These are phyloP conservation scores for Campodea augens DNA, from an alignment of 1,140 invertebrate genomes.

Conservation along the genomic window DNA sequence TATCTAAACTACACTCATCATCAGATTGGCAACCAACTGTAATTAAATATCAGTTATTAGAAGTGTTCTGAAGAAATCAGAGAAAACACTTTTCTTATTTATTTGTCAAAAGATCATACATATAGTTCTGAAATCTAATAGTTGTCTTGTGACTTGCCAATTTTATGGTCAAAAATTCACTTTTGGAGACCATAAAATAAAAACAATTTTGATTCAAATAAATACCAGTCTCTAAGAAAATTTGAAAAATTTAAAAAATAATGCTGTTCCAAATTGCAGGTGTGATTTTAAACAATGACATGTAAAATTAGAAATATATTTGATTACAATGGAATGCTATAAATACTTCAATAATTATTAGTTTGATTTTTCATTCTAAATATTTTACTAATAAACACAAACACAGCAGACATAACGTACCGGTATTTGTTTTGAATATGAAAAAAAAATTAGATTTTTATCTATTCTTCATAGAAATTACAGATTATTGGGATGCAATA, in stretches of 20 bases:
- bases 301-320: no score
- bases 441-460: background rate
- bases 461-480: slow-evolving; percentile 1
- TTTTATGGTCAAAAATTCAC: background rate
- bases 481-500: background rate
- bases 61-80: background rate
- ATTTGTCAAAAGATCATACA: no score
- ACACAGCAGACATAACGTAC: no score
- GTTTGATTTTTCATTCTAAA: background rate
- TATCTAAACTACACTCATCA: slow-evolving; percentile 54
- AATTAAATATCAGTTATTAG: slow-evolving; percentile 10
- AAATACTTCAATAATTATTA: background rate
- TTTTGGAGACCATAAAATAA: background rate
- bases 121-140: background rate
- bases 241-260: no score
- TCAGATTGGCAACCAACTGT: slow-evolving; percentile 51
- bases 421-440: no score
- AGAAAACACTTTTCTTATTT: no score
- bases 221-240: no score
- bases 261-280: no score
- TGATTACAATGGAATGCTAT: background rate
- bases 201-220: background rate
- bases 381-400: background rate
- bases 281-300: no score
- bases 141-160: background rate